Evolutionary conservation across 2,888 invertebrate species (phyloP).

Genomic region (Coelogynopora nodosa): DNA sequence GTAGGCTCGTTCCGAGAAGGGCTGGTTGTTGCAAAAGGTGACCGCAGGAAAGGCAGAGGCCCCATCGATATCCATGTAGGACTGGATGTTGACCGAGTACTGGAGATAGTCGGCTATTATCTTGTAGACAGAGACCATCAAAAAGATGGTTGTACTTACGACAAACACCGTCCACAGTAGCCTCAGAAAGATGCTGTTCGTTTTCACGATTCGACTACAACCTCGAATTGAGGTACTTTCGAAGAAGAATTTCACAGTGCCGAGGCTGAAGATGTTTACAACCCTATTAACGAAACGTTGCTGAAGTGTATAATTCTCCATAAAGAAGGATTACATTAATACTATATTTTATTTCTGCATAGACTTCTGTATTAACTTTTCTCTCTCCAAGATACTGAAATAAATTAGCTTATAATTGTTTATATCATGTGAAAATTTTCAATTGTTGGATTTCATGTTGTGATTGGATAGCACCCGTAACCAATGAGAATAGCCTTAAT

Average conservation of each 20-base stretch:
- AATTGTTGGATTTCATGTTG: too few species aligned
- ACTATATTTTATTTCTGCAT: too few species aligned
- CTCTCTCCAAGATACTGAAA: too few species aligned
- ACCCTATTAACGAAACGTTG: too few species aligned
- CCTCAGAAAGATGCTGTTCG: conserved; percentile 41
- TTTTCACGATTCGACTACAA: conserved; percentile 43
- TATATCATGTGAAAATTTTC: too few species aligned
- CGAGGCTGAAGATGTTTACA: background rate
- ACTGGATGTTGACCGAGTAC: conserved; percentile 45
- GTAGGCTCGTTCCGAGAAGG: conserved; percentile 45
- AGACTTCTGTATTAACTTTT: too few species aligned
- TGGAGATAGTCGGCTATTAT: conserved; percentile 42
- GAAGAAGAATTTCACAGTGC: conserved; percentile 34
- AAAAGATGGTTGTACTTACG: conserved; percentile 37
- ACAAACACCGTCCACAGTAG: conserved; percentile 43
- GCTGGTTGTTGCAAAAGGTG: conserved; percentile 45
- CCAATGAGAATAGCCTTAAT: too few species aligned
- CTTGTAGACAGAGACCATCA: conserved; percentile 39
- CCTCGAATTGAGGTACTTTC: conserved; percentile 45
- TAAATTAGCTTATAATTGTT: too few species aligned
- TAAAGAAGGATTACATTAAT: too few species aligned
- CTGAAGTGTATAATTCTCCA: too few species aligned
- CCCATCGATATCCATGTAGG: conserved; percentile 43
- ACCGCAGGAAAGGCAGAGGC: conserved; percentile 44
- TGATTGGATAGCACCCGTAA: too few species aligned